phyloP scores from a whole-genome alignment of 1,140 invertebrate genomes.

The Neodiprion fabricii region DNA sequence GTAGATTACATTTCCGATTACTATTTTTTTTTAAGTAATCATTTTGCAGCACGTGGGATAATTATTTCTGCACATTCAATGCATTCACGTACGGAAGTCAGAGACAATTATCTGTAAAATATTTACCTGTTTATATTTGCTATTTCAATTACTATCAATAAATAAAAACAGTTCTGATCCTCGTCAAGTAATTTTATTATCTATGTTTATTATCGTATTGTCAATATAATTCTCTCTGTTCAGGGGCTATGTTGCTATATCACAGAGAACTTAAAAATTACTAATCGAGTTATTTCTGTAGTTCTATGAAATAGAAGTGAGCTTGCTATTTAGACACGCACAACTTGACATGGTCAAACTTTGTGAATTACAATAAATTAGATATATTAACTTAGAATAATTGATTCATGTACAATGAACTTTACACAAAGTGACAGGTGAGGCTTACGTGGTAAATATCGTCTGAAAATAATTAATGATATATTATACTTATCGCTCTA shows the following conservation, averaged over 20 bases:
- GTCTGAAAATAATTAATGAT: constrained; percentile 6
- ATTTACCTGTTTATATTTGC: not conserved
- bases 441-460: not conserved
- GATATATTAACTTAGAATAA: not conserved
- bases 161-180: not conserved
- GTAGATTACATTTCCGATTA: too few species aligned
- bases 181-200: not conserved
- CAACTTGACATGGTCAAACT: constrained; percentile 1
- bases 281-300: not conserved
- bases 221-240: constrained; percentile 41
- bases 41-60: too few species aligned
- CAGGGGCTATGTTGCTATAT: constrained; percentile 49
- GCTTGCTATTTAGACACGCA: not conserved
- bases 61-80: too few species aligned
- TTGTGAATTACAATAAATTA: constrained; percentile 6
- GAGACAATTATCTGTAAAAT: too few species aligned
- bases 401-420: not conserved
- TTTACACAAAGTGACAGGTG: not conserved
- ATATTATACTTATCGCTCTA: not conserved
- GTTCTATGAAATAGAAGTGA: constrained; percentile 2
- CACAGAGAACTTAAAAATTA: constrained; percentile 39
- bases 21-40: too few species aligned
- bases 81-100: too few species aligned
- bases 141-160: not conserved
- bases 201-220: not conserved